Percentiles rank a stretch among this genome's conserved stretches.
Conservation (phyloP, 2,888 invertebrate species). For the Thysanoteuthis rhombus region DNA sequence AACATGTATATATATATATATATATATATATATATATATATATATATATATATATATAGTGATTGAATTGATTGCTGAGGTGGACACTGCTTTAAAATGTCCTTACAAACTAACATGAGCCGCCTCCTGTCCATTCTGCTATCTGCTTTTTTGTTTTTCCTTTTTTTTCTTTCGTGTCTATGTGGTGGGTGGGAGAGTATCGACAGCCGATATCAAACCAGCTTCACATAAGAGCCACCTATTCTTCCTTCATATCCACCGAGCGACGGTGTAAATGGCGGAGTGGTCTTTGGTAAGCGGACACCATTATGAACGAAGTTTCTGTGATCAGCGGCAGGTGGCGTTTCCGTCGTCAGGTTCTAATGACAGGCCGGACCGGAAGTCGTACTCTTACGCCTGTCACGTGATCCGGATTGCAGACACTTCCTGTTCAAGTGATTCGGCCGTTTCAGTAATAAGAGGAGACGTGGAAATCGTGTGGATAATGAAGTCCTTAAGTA, state of each 20-base stretch:
- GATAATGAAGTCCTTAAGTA: neutral
- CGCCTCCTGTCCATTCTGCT: no score
- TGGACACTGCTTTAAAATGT: no score
- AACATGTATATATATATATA: neutral
- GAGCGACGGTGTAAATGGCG: neutral
- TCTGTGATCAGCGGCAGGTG: neutral
- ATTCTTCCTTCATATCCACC: neutral
- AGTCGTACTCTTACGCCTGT: neutral
- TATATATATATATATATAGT: neutral
- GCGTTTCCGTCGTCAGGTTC: neutral
- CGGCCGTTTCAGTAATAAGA: neutral
- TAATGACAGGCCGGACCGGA: neutral
- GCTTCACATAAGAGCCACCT: neutral
- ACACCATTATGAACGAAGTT: neutral
- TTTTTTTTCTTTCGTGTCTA: neutral
- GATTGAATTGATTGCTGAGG: no score
- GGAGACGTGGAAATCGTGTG: neutral
- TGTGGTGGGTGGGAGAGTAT: no score
- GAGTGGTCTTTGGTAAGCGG: neutral
- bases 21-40: neutral
- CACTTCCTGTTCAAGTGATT: neutral
- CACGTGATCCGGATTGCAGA: neutral
- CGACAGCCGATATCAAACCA: neutral
- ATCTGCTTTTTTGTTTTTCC: no score
- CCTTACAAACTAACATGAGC: no score